Conservation (phyloP, 2,113 vertebrate genomes). For the Actinemys pallida region DNA sequence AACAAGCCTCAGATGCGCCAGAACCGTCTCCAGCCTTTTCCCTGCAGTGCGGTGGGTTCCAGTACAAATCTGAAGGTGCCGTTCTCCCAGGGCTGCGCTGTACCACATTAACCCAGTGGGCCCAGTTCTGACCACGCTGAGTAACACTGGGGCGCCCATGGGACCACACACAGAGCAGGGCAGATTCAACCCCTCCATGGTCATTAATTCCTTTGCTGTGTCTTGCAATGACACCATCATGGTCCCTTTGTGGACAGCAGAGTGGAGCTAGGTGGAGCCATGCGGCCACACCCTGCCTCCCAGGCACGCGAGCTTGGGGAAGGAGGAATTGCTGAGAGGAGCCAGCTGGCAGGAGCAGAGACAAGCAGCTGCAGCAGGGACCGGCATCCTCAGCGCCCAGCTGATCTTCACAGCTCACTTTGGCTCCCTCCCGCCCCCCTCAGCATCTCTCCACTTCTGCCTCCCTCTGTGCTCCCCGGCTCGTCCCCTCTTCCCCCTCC, state of each 20-base stretch:
- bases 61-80: accelerated
- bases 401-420: too few relatives aligned
- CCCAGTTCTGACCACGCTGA: not conserved
- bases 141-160: too few relatives aligned
- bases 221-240: too few relatives aligned
- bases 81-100: accelerated
- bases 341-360: too few relatives aligned
- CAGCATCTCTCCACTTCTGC: not conserved
- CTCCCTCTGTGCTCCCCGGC: not conserved
- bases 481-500: not conserved
- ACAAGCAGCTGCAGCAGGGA: not conserved
- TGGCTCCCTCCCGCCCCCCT: not conserved
- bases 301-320: too few relatives aligned
- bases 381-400: not conserved
- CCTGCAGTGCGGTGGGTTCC: not conserved
- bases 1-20: not conserved
- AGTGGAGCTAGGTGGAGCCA: too few relatives aligned
- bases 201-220: too few relatives aligned
- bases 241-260: too few relatives aligned
- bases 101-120: not conserved
- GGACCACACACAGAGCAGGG: not conserved
- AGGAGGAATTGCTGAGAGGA: not conserved
- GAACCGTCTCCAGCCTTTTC: accelerated
- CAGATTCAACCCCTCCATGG: not conserved
- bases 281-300: too few relatives aligned